These are phyloP conservation scores for Telmatherina bonti DNA, from an alignment of 2,797 vertebrate genomes.

Conservation along the genomic window DNA sequence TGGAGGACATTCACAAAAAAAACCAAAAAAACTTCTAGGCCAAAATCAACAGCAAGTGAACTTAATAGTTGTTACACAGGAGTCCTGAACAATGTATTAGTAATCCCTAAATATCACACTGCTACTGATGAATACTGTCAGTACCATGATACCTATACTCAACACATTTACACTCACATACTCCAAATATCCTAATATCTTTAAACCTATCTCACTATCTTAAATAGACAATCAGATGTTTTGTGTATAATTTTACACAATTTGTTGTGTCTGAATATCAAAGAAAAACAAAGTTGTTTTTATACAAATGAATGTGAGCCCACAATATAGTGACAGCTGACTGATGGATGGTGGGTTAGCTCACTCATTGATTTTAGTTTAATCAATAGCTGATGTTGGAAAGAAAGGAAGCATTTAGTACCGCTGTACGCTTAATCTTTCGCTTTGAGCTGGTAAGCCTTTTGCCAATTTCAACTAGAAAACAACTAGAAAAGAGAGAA, in stretches of 20 bases:
- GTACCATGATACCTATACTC: no score
- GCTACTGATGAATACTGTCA: constrained; percentile 29
- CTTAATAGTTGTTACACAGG: constrained; percentile 14
- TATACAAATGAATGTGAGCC: constrained; percentile 21
- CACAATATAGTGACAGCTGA: constrained; percentile 19
- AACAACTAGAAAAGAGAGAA: not conserved
- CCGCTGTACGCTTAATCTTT: constrained; percentile 11
- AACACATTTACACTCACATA: constrained; percentile 34
- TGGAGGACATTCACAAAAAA: not conserved
- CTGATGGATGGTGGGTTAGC: constrained; percentile 41
- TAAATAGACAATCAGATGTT: not conserved
- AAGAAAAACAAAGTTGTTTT: constrained; percentile 10
- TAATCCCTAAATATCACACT: constrained; percentile 14
- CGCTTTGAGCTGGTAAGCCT: not conserved
- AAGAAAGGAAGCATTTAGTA: constrained; percentile 26
- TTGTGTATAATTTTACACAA: constrained; percentile 3
- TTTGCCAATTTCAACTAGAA: not conserved
- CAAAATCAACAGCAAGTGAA: constrained; percentile 14
- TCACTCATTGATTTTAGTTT: constrained; percentile 30
- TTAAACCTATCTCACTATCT: constrained; percentile 15
- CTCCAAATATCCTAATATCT: constrained; percentile 24
- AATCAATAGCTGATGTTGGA: constrained; percentile 51
- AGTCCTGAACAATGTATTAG: constrained; percentile 12
- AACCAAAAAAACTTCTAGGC: not conserved
- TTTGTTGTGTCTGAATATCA: not conserved